Evolutionary conservation across 1,140 invertebrate species (phyloP).

Genomic region (Drosophila jambulina): DNA sequence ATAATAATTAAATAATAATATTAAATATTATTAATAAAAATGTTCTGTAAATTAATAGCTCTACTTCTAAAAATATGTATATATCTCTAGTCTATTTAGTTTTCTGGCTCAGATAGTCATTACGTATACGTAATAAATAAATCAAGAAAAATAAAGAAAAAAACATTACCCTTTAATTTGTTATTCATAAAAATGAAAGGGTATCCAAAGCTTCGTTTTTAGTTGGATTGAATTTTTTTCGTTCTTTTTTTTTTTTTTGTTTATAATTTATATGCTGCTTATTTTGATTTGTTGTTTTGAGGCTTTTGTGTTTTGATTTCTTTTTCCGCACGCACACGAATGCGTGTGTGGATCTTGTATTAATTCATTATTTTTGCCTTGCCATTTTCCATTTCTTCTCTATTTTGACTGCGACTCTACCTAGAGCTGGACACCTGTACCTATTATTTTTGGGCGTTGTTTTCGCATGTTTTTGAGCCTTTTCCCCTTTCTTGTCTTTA

Average conservation of each 20-base stretch:
- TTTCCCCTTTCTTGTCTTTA: slow-evolving; percentile 51
- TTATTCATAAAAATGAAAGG: not conserved
- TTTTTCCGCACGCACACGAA: slow-evolving; percentile 39
- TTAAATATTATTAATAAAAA: too few species aligned
- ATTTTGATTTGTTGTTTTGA: slow-evolving; percentile 76
- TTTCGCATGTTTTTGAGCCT: slow-evolving; percentile 1
- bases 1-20: too few species aligned
- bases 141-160: too few species aligned
- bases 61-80: too few species aligned
- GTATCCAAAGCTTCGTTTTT: not conserved
- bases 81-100: too few species aligned
- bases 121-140: too few species aligned
- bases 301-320: slow-evolving; percentile 73
- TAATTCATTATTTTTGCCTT: slow-evolving; percentile 16
- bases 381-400: slow-evolving; percentile 21
- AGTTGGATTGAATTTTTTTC: slow-evolving; percentile 5
- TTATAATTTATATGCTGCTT: slow-evolving; percentile 76
- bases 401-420: slow-evolving; percentile 38
- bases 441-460: slow-evolving; percentile 1
- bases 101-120: too few species aligned
- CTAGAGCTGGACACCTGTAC: slow-evolving; percentile 24
- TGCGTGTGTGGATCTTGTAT: slow-evolving; percentile 12
- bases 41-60: too few species aligned
- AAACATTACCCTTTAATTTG: too few species aligned
- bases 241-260: slow-evolving; percentile 1